Evolutionary conservation across 1,140 invertebrate genomes (phyloP).

Genomic region (Apis florea): DNA sequence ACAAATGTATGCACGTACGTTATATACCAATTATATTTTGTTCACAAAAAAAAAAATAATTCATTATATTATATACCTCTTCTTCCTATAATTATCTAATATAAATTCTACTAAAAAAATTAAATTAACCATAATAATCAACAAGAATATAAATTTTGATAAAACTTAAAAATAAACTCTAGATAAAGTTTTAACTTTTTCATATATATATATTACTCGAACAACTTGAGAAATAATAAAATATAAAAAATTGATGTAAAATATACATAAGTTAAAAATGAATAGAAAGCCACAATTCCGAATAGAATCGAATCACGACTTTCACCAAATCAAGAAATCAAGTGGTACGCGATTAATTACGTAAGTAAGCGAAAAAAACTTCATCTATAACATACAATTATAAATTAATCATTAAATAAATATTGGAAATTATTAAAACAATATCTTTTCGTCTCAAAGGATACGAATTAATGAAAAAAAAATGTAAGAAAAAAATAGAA

Average conservation of each 20-base stretch:
- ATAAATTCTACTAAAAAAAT: not conserved
- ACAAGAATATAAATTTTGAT: no score
- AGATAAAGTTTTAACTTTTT: no score
- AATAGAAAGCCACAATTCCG: slow-evolving; percentile 22
- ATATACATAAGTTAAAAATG: not conserved
- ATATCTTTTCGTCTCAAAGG: no score
- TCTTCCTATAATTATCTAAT: no score
- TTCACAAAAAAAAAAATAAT: not conserved
- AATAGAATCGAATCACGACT: slow-evolving; percentile 23
- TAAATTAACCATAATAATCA: no score
- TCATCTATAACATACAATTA: not conserved
- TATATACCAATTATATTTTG: slow-evolving; percentile 31
- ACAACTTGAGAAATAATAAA: not conserved
- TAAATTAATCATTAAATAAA: not conserved
- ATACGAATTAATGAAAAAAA: no score
- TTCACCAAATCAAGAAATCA: slow-evolving; percentile 43
- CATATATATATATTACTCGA: no score
- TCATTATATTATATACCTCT: not conserved
- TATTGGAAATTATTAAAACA: no score
- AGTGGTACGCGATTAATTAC: slow-evolving; percentile 34
- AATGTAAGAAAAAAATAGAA: not conserved
- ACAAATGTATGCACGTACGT: slow-evolving; percentile 4
- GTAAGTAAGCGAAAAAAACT: slow-evolving; percentile 28
- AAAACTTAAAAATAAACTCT: not conserved
- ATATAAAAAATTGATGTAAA: not conserved